These are phyloP conservation scores for Anseranas semipalmata DNA, from an alignment of 2,113 vertebrate species.

Conservation along the genomic window DNA sequence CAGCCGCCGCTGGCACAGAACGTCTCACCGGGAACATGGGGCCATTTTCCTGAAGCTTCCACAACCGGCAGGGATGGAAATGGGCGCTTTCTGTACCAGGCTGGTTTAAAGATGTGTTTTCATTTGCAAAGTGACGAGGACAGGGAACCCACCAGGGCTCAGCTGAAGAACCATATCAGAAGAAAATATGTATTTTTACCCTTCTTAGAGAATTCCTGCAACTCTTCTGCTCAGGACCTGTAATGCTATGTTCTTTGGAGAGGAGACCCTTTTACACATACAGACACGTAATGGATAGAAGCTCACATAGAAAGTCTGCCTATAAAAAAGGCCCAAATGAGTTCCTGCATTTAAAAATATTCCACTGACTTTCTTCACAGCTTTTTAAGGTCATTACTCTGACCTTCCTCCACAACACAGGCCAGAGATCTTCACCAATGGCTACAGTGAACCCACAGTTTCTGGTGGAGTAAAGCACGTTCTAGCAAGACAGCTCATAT, in stretches of 20 bases:
- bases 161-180: neutral
- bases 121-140: neutral
- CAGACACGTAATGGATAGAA: fast-evolving
- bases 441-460: neutral
- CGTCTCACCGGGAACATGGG: fast-evolving
- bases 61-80: neutral
- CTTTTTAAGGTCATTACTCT: neutral
- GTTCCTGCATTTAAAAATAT: neutral
- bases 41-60: neutral
- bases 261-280: neutral
- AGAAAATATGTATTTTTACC: neutral
- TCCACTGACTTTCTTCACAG: neutral
- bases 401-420: neutral
- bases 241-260: fast-evolving
- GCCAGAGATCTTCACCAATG: neutral
- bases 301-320: neutral
- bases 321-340: neutral
- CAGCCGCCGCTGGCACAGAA: neutral
- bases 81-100: neutral
- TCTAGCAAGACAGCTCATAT: neutral
- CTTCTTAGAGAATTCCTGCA: neutral
- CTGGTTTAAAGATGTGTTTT: neutral
- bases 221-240: neutral
- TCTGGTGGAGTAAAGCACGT: neutral
- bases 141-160: neutral